Base-by-base conservation (phyloP, 2,797 vertebrate genomes). In the Muraenolepis orangiensis region DNA sequence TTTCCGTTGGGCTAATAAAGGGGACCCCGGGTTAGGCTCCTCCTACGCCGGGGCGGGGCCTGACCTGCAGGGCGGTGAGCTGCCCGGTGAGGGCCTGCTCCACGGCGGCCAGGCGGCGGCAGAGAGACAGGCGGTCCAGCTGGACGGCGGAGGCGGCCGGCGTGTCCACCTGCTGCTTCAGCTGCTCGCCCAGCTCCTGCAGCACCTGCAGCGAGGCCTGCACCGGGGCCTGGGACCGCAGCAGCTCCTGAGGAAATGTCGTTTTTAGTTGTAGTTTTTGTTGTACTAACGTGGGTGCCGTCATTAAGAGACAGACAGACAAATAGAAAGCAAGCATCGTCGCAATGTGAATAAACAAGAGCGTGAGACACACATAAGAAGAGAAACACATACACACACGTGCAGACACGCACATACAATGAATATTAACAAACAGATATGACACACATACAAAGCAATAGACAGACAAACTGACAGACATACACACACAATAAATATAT, bases 81-180 rank as follows among this genome's bases (percentile, higher is more conserved):
- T 98, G 97, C 74, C 95, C 95, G 82, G 73, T 85, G 0, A 99
- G 95, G 12, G 94, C 89, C 80, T 97, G 95, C 42, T 98, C 95
- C 31, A 97, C 86, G 36, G 85, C 76, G 30, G 86, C 72, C 70
- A 98, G 84, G n/a, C 91, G 94, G 75, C 96, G 96, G 13, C 31
- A 92, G 74, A 99, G 88, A 20, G 95, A 95, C 11, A 96, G 91
- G 28, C 94, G 95, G 74, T 98, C 96, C 0, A 95, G 96, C 13
- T 98, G 95, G 80, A 99, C 93, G 74, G 95, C 89, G 10, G 96
- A 94, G 0, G 95, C 95, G 16, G 96, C 95, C 0, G 96, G 95
- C 26, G 93, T 88, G 46, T 98, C 96, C 82, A 99, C 96, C 81
- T 97, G 97, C 79, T 93, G 93, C 82, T 95, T 96, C 57, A 99